phyloP scores from a whole-genome alignment of 2,113 vertebrate genomes.

The Thalassarche chlororhynchos region DNA sequence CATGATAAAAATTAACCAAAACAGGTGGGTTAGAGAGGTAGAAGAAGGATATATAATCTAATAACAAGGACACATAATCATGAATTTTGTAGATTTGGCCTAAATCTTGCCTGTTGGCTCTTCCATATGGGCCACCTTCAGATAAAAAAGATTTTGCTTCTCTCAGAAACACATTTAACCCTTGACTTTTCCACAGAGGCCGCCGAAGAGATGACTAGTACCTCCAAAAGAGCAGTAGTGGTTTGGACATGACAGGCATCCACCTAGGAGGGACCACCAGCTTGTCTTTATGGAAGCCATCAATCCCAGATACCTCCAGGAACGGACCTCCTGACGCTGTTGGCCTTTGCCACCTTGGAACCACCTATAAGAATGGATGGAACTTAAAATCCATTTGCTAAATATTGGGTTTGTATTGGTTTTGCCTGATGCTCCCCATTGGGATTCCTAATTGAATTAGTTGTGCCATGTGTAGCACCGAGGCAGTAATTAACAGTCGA shows the following conservation, averaged over 20 bases:
- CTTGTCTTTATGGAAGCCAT: neutral
- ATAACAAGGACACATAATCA: accelerated
- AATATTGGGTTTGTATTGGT: neutral
- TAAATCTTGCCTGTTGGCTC: neutral
- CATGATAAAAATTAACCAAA: neutral
- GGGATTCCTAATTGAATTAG: constrained; percentile 5
- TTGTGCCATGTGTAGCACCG: accelerated
- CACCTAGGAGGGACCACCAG: neutral
- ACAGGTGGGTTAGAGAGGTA: accelerated
- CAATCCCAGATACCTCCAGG: accelerated
- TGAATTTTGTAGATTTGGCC: neutral
- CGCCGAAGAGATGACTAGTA: neutral
- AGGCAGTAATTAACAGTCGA: neutral
- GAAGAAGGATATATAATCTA: neutral
- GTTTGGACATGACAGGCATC: neutral
- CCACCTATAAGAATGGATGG: neutral
- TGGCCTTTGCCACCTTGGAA: neutral
- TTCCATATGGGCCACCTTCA: no score
- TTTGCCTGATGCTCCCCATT: neutral
- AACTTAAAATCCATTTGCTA: neutral
- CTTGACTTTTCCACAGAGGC: neutral
- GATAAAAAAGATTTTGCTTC: neutral
- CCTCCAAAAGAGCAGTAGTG: neutral
- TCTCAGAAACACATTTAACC: neutral
- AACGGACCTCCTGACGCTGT: accelerated